Conservation (phyloP, 2,888 invertebrate genomes). For the Ptychoptera albimana region DNA sequence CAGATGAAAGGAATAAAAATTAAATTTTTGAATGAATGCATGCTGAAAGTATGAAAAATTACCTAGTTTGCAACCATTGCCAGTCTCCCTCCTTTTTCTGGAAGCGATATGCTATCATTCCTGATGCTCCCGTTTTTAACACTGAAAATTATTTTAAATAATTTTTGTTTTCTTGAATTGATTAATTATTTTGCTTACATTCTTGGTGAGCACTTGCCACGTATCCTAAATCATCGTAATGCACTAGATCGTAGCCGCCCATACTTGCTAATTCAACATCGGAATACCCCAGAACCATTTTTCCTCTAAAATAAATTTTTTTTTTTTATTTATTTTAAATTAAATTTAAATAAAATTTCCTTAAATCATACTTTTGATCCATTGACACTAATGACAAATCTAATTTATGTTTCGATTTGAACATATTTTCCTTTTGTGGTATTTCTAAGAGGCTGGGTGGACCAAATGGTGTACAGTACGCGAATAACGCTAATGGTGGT, state of each 20-base stretch:
- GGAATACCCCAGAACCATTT: constrained; percentile 85
- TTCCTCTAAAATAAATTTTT: constrained; percentile 49
- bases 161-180: neutral
- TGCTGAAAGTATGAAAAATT: neutral
- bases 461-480: constrained; percentile 97
- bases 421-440: constrained; percentile 97
- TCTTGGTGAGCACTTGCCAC: constrained; percentile 99
- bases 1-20: neutral
- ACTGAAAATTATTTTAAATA: constrained; percentile 43
- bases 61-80: constrained; percentile 93
- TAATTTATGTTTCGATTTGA: constrained; percentile 98
- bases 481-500: constrained; percentile 87
- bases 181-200: constrained; percentile 47
- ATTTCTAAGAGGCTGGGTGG: constrained; percentile 93
- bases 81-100: constrained; percentile 87
- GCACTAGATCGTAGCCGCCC: constrained; percentile 96
- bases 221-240: constrained; percentile 93
- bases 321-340: neutral
- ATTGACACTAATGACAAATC: constrained; percentile 92
- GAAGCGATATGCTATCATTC: constrained; percentile 96
- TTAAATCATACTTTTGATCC: constrained; percentile 65
- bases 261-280: constrained; percentile 80
- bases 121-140: constrained; percentile 96
- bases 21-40: neutral
- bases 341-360: constrained; percentile 5